phyloP scores from a whole-genome alignment of 2,113 vertebrate genomes.

The Lampris incognitus region DNA sequence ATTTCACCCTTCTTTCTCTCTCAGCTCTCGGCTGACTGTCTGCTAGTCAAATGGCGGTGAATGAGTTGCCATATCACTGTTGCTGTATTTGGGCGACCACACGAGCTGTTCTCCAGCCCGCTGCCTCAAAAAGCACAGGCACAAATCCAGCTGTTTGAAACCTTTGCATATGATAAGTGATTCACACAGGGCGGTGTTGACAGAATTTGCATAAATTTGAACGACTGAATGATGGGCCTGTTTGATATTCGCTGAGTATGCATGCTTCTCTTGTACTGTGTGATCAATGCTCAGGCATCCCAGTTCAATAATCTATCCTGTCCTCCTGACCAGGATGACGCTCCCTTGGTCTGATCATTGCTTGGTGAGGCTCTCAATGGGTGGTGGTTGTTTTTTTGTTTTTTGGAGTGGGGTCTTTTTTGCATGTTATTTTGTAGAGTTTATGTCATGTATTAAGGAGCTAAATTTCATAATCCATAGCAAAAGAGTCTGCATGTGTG shows the following conservation, averaged over 20 bases:
- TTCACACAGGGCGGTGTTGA: constrained; percentile 3
- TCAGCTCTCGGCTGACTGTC: no score
- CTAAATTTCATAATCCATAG: constrained; percentile 41
- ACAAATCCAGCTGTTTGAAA: constrained; percentile 27
- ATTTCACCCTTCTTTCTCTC: neutral
- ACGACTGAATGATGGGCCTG: constrained; percentile 31
- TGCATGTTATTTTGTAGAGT: constrained; percentile 45
- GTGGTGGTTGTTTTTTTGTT: neutral
- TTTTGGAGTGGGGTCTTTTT: constrained; percentile 18
- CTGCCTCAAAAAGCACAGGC: constrained; percentile 7
- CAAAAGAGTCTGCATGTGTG: constrained; percentile 23
- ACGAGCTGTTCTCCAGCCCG: neutral
- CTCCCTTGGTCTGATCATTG: neutral
- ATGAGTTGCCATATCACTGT: no score
- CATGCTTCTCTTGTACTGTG: constrained; percentile 7
- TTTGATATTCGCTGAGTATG: constrained; percentile 41
- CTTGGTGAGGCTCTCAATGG: constrained; percentile 7
- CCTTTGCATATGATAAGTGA: constrained; percentile 12
- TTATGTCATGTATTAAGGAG: constrained; percentile 2
- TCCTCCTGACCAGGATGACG: constrained; percentile 19
- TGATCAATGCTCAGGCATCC: constrained; percentile 14
- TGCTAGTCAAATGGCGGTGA: no score
- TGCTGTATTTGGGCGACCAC: no score
- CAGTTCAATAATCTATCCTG: no score
- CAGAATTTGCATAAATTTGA: constrained; percentile 32